A percentile compares a stretch with the other conserved stretches of the same genome.
phyloP scores from a whole-genome alignment of 2,113 vertebrate species.

The Dipodomys spectabilis region DNA sequence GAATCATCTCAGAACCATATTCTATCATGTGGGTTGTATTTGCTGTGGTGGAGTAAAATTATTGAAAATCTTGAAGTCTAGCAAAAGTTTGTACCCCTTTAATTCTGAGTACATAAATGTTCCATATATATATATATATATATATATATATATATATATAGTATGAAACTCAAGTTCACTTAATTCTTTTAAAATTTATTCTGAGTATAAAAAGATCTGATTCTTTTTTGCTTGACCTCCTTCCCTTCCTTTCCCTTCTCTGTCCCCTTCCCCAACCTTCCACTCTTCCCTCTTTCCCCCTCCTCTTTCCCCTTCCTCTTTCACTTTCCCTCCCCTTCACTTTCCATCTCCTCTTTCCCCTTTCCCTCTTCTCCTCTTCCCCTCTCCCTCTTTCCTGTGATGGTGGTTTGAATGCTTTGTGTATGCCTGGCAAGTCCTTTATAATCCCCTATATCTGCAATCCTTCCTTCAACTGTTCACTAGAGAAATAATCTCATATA shows the following conservation, averaged over 20 bases:
- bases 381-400: not conserved
- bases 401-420: no score
- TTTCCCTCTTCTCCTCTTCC: no score
- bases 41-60: constrained; percentile 19
- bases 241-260: no score
- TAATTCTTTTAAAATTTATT: constrained; percentile 52
- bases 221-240: no score
- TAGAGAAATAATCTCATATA: constrained; percentile 52
- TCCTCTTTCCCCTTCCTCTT: no score
- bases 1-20: constrained; percentile 1
- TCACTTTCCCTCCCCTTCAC: no score
- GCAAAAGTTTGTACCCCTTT: constrained; percentile 22
- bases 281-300: no score
- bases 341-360: no score
- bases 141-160: not conserved
- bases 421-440: no score
- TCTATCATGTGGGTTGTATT: not conserved
- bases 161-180: constrained; percentile 38
- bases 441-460: not conserved
- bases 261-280: no score
- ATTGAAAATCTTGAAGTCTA: constrained; percentile 28
- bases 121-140: not conserved
- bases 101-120: constrained; percentile 13
- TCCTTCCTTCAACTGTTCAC: constrained; percentile 37
- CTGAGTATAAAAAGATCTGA: not conserved